These are phyloP conservation scores for Dioctria linearis DNA, from an alignment of 2,888 invertebrate species.

Conservation along the genomic window DNA sequence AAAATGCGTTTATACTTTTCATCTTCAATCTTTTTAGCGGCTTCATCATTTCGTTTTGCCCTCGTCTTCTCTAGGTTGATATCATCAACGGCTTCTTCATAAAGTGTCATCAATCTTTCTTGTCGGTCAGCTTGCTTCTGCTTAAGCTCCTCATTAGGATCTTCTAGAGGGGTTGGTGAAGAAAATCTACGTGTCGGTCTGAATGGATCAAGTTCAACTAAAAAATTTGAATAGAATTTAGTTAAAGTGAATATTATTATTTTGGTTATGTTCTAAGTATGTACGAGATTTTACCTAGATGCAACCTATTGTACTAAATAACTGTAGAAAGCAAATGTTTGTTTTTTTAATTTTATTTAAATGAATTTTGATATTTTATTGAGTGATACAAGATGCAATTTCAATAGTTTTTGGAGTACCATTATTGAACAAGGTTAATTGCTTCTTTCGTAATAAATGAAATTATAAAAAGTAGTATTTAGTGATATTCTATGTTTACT, in stretches of 20 bases:
- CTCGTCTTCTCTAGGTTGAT: slow-evolving; percentile 72
- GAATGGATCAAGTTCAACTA: slow-evolving; percentile 78
- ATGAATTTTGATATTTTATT: slow-evolving; percentile 27
- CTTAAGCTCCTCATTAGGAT: slow-evolving; percentile 75
- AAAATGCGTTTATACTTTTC: slow-evolving; percentile 63
- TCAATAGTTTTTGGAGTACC: slow-evolving; percentile 47
- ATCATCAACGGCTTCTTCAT: slow-evolving; percentile 66
- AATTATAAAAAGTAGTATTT: neutral
- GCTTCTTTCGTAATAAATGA: neutral
- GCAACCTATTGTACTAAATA: neutral
- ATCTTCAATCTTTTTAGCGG: slow-evolving; percentile 69
- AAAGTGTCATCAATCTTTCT: slow-evolving; percentile 75
- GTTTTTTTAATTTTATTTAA: neutral
- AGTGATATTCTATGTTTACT: slow-evolving; percentile 17
- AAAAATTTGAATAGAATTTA: slow-evolving; percentile 60
- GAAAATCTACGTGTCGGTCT: slow-evolving; percentile 81
- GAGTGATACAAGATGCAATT: slow-evolving; percentile 6
- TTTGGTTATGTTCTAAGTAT: neutral
- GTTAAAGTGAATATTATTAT: neutral
- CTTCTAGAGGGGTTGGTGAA: slow-evolving; percentile 74
- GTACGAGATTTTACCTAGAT: slow-evolving; percentile 14
- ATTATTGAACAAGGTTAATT: neutral
- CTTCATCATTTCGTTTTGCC: slow-evolving; percentile 69
- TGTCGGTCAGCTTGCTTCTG: slow-evolving; percentile 77
- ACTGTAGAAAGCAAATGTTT: slow-evolving; percentile 46